Evolutionary conservation across 1,140 invertebrate genomes (phyloP).

Genomic region (Zophobas morio): DNA sequence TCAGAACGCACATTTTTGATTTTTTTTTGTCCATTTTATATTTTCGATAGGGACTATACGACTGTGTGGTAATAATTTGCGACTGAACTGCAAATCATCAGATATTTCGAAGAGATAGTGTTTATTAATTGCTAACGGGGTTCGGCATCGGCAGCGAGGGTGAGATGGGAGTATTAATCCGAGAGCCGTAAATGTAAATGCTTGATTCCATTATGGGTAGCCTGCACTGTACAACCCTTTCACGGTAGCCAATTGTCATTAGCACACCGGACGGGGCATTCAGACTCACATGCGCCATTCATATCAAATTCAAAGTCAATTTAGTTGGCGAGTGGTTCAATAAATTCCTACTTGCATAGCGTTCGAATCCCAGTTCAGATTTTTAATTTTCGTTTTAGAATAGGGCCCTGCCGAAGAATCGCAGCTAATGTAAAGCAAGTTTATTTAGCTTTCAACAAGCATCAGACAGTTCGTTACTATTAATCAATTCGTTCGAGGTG

Average conservation of each 20-base stretch:
- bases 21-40: too few relatives aligned
- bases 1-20: too few relatives aligned
- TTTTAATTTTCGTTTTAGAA: constrained; percentile 15
- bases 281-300: constrained; percentile 58
- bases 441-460: constrained; percentile 37
- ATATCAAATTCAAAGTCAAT: constrained; percentile 63
- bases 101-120: constrained; percentile 13
- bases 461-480: constrained; percentile 40
- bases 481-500: constrained; percentile 47
- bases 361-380: constrained; percentile 19
- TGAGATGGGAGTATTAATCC: constrained; percentile 40
- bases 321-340: constrained; percentile 56
- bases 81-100: background rate
- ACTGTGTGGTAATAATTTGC: too few relatives aligned
- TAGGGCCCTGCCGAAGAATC: constrained; percentile 1
- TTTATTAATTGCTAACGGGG: constrained; percentile 38
- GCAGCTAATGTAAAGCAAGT: constrained; percentile 16
- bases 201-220: constrained; percentile 38
- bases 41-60: too few relatives aligned
- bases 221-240: constrained; percentile 56
- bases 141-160: constrained; percentile 18
- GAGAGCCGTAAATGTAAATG: constrained; percentile 41
- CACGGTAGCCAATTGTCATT: constrained; percentile 63
- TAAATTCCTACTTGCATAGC: constrained; percentile 57
- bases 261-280: constrained; percentile 60